phyloP scores from a whole-genome alignment of 1,140 invertebrate species.

The Pseudomyrmex dendroicus region DNA sequence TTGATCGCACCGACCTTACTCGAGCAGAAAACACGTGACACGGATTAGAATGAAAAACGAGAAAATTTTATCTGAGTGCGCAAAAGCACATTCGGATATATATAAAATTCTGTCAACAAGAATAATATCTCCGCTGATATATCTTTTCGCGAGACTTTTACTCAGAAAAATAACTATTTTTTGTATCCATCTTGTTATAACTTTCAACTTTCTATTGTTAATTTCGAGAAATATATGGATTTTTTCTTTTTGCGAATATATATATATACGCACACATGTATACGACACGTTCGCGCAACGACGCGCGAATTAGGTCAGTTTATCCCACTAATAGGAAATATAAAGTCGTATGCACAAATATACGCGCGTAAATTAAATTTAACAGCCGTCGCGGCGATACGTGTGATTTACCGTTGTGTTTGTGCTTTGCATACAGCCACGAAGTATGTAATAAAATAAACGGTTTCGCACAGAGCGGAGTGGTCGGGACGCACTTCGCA shows the following conservation, averaged over 20 bases:
- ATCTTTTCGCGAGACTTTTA: too few species aligned
- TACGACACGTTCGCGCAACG: slow-evolving; percentile 17
- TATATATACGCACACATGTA: background rate
- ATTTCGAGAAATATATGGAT: background rate
- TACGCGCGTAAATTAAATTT: slow-evolving; percentile 82
- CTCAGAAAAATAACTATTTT: too few species aligned
- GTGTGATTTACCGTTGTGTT: slow-evolving; percentile 81
- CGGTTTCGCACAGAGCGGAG: slow-evolving; percentile 42
- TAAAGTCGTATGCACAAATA: slow-evolving; percentile 81
- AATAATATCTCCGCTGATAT: too few species aligned
- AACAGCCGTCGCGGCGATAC: slow-evolving; percentile 77
- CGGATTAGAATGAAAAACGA: slow-evolving; percentile 31
- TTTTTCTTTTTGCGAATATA: slow-evolving; percentile 1
- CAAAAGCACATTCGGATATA: background rate
- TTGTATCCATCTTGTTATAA: background rate
- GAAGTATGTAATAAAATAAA: slow-evolving; percentile 79
- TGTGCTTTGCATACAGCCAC: slow-evolving; percentile 77
- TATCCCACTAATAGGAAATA: slow-evolving; percentile 84
- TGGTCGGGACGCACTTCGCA: slow-evolving; percentile 54
- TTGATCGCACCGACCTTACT: background rate
- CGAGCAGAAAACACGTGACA: slow-evolving; percentile 8
- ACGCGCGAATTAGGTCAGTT: slow-evolving; percentile 81
- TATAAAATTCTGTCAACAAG: too few species aligned
- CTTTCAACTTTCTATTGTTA: slow-evolving; percentile 20
- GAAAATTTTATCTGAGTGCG: background rate